Evolutionary conservation across 1,140 invertebrate species (phyloP).

Genomic region (Spodoptera litura): DNA sequence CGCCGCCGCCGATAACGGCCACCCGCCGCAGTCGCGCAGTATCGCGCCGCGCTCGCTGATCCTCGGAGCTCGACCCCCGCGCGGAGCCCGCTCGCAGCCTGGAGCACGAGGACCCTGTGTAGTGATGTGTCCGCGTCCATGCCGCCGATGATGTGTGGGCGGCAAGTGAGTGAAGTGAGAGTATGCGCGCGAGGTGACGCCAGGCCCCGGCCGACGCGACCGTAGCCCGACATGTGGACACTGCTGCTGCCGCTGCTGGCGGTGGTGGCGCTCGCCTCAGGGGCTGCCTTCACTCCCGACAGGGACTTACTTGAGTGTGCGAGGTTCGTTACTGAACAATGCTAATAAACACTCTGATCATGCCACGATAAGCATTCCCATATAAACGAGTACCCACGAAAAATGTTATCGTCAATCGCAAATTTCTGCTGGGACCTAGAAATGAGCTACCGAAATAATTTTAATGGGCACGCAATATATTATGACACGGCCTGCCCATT

Average conservation of each 20-base stretch:
- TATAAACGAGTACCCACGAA: conserved; percentile 1
- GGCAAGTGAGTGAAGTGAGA: conserved; percentile 73
- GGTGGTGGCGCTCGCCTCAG: conserved; percentile 68
- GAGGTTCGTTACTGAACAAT: conserved; percentile 70
- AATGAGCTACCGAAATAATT: conserved; percentile 82
- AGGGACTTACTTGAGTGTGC: conserved; percentile 80
- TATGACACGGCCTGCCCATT: conserved; percentile 44
- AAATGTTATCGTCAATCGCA: conserved; percentile 12
- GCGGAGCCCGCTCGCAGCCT: conserved; percentile 51
- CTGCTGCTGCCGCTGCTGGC: conserved; percentile 68
- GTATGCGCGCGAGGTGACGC: conserved; percentile 67
- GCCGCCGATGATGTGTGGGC: conserved; percentile 71
- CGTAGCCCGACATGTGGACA: conserved; percentile 78
- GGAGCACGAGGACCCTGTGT: conserved; percentile 60
- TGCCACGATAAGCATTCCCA: not conserved
- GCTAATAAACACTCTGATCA: not conserved
- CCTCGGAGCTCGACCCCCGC: conserved; percentile 72
- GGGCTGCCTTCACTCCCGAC: conserved; percentile 71
- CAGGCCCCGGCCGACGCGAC: conserved; percentile 63
- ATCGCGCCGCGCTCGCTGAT: conserved; percentile 75
- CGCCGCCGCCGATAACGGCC: conserved; percentile 61
- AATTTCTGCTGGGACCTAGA: conserved; percentile 65
- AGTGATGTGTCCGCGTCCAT: conserved; percentile 64
- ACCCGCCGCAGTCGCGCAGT: conserved; percentile 68
- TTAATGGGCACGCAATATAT: conserved; percentile 67